phyloP scores from a whole-genome alignment of 1,140 invertebrate species.

The Aphaenogaster ashmeadi region DNA sequence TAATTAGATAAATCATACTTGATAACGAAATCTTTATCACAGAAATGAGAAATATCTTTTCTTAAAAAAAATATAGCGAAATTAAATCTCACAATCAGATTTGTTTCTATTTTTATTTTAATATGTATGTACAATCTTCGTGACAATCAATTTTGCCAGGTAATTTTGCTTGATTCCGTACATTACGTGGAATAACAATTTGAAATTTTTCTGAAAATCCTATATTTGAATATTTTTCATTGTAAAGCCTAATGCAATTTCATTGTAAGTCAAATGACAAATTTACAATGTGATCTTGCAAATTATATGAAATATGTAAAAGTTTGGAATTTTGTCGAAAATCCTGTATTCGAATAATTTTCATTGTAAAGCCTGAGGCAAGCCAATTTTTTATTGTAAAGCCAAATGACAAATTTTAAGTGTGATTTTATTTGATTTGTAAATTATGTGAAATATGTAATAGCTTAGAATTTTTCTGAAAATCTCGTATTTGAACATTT shows the following conservation, averaged over 20 bases:
- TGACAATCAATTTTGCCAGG: not conserved
- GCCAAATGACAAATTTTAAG: not conserved
- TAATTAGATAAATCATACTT: not conserved
- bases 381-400: not conserved
- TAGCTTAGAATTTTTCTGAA: not conserved
- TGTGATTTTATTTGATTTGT: not conserved
- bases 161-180: not conserved
- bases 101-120: not conserved
- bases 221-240: not conserved
- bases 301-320: not conserved
- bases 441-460: slow-evolving; percentile 1
- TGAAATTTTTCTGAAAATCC: not conserved
- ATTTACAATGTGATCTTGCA: not conserved
- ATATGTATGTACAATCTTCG: not conserved
- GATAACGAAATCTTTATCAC: not conserved
- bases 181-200: slow-evolving; percentile 12
- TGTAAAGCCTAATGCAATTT: not conserved
- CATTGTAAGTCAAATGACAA: not conserved
- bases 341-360: not conserved
- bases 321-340: not conserved
- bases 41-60: not conserved
- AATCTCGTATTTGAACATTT: not conserved
- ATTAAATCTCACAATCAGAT: not conserved
- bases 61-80: not conserved
- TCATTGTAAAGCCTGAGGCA: not conserved